Evolutionary conservation across 2,797 vertebrate species (phyloP).

Genomic region (Petrocephalus sullivani): DNA sequence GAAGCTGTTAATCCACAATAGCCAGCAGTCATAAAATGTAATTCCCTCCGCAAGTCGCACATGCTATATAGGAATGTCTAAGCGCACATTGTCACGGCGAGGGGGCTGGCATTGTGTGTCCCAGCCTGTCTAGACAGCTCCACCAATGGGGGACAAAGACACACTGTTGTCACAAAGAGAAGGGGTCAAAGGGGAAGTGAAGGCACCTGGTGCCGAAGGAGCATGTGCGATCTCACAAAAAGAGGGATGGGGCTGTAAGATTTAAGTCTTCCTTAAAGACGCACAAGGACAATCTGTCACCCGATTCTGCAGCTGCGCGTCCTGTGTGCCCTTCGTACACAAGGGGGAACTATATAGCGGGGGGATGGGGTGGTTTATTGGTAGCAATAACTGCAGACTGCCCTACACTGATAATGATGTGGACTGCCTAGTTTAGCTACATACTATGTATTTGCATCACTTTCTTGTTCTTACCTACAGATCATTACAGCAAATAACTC

Average conservation of each 20-base stretch:
- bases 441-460: not conserved
- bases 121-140: constrained; percentile 53
- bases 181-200: constrained; percentile 52
- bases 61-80: not conserved
- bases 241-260: constrained; percentile 28
- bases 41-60: not conserved
- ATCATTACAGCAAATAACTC: not conserved
- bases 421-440: not conserved
- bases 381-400: not conserved
- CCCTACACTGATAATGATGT: not conserved
- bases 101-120: constrained; percentile 31
- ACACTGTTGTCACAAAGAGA: constrained; percentile 41
- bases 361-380: not conserved
- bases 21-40: not conserved
- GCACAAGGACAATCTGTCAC: constrained; percentile 34
- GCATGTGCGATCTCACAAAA: constrained; percentile 50
- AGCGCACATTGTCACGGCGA: not conserved
- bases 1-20: not conserved
- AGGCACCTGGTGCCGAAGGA: constrained; percentile 63
- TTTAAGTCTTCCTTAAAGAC: not conserved
- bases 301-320: constrained; percentile 33
- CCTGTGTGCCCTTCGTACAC: constrained; percentile 42
- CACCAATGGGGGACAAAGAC: constrained; percentile 39
- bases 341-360: not conserved
- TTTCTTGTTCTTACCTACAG: not conserved